Evolutionary conservation across 2,797 vertebrate genomes (phyloP).

Genomic region (Pristis pectinata): DNA sequence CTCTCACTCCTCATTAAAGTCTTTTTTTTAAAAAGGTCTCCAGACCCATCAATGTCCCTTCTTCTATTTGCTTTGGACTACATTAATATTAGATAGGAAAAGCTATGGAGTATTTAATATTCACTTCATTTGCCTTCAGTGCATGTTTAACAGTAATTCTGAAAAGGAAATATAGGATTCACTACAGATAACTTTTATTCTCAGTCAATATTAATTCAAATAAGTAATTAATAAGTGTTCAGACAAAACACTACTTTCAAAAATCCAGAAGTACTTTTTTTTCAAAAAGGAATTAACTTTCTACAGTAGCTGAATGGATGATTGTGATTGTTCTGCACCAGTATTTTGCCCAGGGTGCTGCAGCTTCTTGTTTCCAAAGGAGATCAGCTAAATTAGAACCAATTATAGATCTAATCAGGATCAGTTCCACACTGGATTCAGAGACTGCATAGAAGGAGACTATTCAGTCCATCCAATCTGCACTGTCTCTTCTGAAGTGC

Average conservation of each 20-base stretch:
- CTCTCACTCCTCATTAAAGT: not conserved
- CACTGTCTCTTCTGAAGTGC: not conserved
- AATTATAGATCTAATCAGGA: not conserved
- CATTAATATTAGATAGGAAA: not conserved
- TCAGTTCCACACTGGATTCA: not conserved
- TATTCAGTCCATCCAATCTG: not conserved
- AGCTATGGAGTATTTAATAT: not conserved
- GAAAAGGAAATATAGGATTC: not conserved
- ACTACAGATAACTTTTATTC: not conserved
- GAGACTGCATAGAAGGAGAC: not conserved
- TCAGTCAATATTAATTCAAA: slow-evolving; percentile 12
- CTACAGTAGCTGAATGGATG: not conserved
- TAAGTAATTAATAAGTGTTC: not conserved
- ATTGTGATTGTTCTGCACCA: not conserved
- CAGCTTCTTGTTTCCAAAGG: not conserved
- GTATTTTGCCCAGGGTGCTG: not conserved
- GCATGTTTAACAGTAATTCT: not conserved
- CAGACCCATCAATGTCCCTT: not conserved
- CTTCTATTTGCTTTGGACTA: not conserved
- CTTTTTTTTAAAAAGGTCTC: not conserved
- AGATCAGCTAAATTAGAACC: not conserved
- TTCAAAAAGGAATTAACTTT: not conserved
- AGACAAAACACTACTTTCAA: not conserved
- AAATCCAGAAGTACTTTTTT: not conserved
- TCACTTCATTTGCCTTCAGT: not conserved